These are phyloP conservation scores for Heliconius aoede DNA, from an alignment of 2,888 invertebrate genomes.

Conservation along the genomic window DNA sequence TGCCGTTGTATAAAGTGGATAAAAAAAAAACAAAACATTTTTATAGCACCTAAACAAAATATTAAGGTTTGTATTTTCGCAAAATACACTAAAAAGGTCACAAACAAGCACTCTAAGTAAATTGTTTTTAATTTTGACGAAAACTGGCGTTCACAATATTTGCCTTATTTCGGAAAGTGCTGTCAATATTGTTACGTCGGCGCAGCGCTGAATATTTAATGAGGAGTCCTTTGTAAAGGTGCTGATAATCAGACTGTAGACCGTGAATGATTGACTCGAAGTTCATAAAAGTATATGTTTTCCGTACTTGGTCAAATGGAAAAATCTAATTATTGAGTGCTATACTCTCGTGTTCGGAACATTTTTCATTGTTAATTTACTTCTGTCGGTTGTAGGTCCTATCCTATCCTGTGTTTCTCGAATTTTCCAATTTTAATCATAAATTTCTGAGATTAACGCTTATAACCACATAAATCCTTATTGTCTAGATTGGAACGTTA, in stretches of 20 bases:
- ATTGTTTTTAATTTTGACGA: slow-evolving; percentile 12
- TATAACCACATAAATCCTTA: too few species aligned
- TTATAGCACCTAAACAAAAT: neutral
- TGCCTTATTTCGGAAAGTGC: slow-evolving; percentile 12
- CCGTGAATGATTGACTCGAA: neutral
- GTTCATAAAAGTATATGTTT: neutral
- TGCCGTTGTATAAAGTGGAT: too few species aligned
- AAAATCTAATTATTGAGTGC: neutral
- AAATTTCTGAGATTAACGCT: too few species aligned
- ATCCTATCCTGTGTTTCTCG: too few species aligned
- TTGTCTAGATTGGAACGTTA: too few species aligned
- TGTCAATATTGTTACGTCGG: neutral
- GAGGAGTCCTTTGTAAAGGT: neutral
- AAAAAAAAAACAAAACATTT: too few species aligned
- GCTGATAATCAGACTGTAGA: neutral
- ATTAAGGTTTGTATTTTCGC: neutral
- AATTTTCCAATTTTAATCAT: too few species aligned
- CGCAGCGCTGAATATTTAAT: slow-evolving; percentile 9
- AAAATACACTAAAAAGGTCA: neutral
- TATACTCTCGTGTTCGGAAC: too few species aligned
- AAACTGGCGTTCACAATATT: slow-evolving; percentile 14
- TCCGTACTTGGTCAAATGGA: neutral
- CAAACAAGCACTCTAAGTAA: neutral
- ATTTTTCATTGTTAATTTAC: too few species aligned
- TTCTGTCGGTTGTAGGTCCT: too few species aligned